Conservation (phyloP, 2,888 invertebrate genomes). For the Sisyra nigra region DNA sequence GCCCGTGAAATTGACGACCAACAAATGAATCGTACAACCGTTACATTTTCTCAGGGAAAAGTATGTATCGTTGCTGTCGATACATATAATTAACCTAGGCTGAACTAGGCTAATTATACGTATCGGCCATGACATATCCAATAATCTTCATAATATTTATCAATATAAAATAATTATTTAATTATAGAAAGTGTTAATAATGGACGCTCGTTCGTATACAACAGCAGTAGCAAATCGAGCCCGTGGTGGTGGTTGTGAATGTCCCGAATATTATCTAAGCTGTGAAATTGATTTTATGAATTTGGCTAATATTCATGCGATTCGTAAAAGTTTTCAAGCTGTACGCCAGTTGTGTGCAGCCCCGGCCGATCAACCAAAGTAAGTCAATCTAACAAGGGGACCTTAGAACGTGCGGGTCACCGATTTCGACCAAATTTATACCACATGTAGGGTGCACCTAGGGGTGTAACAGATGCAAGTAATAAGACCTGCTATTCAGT, state of each 20-base stretch:
- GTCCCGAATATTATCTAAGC: conserved; percentile 84
- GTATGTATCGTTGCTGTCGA: not conserved
- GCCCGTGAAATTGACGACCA: not conserved
- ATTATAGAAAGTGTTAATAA: conserved; percentile 64
- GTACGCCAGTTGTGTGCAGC: conserved; percentile 66
- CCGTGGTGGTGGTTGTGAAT: conserved; percentile 94
- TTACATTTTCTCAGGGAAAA: conserved; percentile 1
- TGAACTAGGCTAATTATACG: no score
- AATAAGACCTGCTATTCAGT: no score
- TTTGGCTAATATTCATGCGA: conserved; percentile 92
- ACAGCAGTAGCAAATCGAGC: conserved; percentile 94
- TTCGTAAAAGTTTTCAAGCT: conserved; percentile 82
- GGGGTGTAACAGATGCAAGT: no score
- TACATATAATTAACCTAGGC: no score
- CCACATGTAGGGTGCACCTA: no score
- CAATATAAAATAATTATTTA: no score
- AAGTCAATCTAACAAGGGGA: conserved; percentile 20
- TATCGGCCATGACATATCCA: no score
- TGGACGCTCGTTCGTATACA: conserved; percentile 92
- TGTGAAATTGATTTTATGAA: conserved; percentile 97
- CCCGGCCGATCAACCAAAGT: conserved; percentile 66
- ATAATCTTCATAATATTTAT: no score
- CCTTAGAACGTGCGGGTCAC: no score
- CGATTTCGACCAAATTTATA: no score
- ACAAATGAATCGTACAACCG: not conserved